A percentile compares a stretch with the other conserved stretches of the same genome.
Conservation (phyloP, 1,140 invertebrate genomes). For the Drosophila grimshawi region DNA sequence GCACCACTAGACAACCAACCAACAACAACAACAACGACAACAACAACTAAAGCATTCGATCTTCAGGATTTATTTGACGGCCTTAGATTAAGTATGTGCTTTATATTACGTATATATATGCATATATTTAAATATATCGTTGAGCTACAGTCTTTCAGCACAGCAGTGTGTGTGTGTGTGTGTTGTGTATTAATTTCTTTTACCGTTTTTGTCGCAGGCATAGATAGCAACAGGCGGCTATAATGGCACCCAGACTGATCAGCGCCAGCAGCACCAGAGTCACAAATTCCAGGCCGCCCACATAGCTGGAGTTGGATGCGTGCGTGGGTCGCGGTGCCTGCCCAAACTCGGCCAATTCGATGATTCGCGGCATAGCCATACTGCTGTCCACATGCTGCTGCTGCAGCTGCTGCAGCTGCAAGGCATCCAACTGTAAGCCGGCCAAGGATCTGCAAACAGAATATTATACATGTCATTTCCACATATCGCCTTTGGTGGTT, state of each 20-base stretch:
- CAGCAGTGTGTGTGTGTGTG: not conserved
- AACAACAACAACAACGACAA: conserved; percentile 49
- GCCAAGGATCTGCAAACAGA: conserved; percentile 51
- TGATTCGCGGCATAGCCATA: conserved; percentile 85
- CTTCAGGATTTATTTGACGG: conserved; percentile 70
- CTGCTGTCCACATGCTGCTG: conserved; percentile 50
- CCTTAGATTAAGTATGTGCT: conserved; percentile 37
- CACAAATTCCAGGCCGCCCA: conserved; percentile 91
- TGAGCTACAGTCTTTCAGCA: conserved; percentile 43
- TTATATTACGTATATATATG: conserved; percentile 30
- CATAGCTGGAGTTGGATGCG: conserved; percentile 56
- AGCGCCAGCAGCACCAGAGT: conserved; percentile 91
- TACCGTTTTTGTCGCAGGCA: conserved; percentile 89
- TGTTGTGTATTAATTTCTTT: conserved; percentile 14
- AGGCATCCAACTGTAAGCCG: conserved; percentile 70
- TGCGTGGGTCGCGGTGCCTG: conserved; percentile 67
- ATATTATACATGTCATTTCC: conserved; percentile 11
- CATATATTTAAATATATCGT: conserved; percentile 30
- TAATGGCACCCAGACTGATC: conserved; percentile 91
- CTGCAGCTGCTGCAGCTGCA: conserved; percentile 67
- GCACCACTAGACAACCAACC: conserved; percentile 33
- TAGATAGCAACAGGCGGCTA: conserved; percentile 91
- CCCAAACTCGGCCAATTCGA: conserved; percentile 86
- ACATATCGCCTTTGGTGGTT: not conserved
- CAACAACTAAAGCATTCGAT: conserved; percentile 43